Percentiles rank a stretch among this genome's conserved stretches.
These are phyloP conservation scores for Pyrgus malvae DNA, from an alignment of 2,888 invertebrate genomes.

Conservation along the genomic window DNA sequence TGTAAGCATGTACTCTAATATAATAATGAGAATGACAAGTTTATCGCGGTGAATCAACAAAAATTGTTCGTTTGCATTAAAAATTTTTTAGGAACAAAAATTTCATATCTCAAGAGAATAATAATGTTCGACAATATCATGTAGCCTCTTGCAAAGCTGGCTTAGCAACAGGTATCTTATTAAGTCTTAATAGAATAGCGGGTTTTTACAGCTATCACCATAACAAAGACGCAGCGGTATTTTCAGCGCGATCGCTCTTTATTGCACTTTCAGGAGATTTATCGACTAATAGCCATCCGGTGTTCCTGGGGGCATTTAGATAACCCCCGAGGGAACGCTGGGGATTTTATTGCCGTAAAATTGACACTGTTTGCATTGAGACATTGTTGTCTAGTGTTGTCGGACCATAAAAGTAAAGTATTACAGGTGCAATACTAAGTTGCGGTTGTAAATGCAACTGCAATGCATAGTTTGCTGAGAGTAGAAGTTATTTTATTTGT, in stretches of 20 bases:
- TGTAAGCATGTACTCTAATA: no score
- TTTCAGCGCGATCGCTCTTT: constrained; percentile 31
- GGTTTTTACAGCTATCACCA: constrained; percentile 33
- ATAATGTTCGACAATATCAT: not conserved
- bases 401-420: constrained; percentile 8
- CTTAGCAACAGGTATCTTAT: constrained; percentile 31
- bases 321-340: constrained; percentile 6
- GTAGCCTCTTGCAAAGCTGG: constrained; percentile 11
- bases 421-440: constrained; percentile 3
- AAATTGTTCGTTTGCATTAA: no score
- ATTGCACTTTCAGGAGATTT: constrained; percentile 33
- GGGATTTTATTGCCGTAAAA: constrained; percentile 15
- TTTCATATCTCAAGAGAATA: no score
- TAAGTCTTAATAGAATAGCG: constrained; percentile 22
- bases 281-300: constrained; percentile 18
- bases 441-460: not conserved
- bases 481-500: no score
- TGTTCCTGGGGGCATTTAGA: constrained; percentile 10
- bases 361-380: constrained; percentile 13
- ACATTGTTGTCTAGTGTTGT: constrained; percentile 12
- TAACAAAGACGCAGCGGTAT: constrained; percentile 37
- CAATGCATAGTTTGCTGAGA: not conserved
- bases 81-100: no score
- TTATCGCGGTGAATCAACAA: no score
- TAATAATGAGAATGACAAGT: no score